Evolutionary conservation across 1,140 invertebrate species (phyloP).

Genomic region (Drosophila rhopaloa): DNA sequence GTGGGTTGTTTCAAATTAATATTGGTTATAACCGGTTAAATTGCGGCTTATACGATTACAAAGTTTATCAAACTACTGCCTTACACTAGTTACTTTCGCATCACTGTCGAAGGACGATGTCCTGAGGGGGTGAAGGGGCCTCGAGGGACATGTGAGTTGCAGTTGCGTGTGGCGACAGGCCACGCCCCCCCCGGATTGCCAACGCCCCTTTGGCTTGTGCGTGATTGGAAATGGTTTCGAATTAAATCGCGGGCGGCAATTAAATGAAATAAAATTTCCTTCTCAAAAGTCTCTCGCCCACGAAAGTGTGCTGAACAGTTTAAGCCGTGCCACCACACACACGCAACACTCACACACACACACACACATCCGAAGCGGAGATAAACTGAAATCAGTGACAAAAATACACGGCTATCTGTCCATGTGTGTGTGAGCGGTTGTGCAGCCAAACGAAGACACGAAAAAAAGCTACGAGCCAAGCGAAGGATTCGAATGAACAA

Average conservation of each 20-base stretch:
- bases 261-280: slow-evolving; percentile 51
- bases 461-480: slow-evolving; percentile 4
- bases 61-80: too few species aligned
- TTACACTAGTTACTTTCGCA: not conserved
- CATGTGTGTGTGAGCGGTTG: slow-evolving; percentile 5
- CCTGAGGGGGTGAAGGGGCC: not conserved
- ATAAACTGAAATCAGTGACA: slow-evolving; percentile 63
- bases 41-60: too few species aligned
- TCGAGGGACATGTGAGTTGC: slow-evolving; percentile 6
- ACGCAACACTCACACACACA: not conserved
- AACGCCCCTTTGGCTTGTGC: slow-evolving; percentile 20
- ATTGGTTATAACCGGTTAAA: too few species aligned
- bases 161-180: slow-evolving; percentile 47
- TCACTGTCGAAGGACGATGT: not conserved
- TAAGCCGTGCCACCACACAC: slow-evolving; percentile 18
- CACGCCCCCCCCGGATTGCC: not conserved
- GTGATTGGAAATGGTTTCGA: slow-evolving; percentile 63
- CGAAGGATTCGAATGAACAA: slow-evolving; percentile 16
- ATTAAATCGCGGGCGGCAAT: slow-evolving; percentile 57
- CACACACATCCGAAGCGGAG: slow-evolving; percentile 3
- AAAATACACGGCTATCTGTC: slow-evolving; percentile 38
- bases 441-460: slow-evolving; percentile 22
- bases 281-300: slow-evolving; percentile 32
- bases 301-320: slow-evolving; percentile 36
- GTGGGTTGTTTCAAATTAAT: too few species aligned